Conservation (phyloP, 2,797 vertebrate species). For the Erethizon dorsatum region DNA sequence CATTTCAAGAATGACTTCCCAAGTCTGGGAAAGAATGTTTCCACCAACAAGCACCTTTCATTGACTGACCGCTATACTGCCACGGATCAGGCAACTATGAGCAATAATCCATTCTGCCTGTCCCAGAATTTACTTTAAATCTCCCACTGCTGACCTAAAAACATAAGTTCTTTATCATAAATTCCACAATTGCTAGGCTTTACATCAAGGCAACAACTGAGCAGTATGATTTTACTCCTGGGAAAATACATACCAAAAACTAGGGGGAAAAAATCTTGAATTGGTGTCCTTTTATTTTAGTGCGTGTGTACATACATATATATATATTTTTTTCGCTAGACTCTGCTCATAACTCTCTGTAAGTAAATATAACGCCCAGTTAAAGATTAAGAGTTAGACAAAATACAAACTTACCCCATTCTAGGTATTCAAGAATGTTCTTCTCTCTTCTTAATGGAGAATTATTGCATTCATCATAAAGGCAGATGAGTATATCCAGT, state of each 20-base stretch:
- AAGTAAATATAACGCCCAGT: background rate
- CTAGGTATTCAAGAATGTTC: constrained; percentile 97
- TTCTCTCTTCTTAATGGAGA: constrained; percentile 98
- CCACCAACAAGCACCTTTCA: constrained; percentile 64
- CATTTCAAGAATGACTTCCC: constrained; percentile 76
- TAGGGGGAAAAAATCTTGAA: background rate
- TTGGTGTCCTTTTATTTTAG: background rate
- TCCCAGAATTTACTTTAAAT: constrained; percentile 61
- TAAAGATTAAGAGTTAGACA: constrained; percentile 45
- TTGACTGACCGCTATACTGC: background rate
- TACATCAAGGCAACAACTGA: constrained; percentile 6
- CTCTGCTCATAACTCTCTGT: background rate
- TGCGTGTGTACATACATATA: no score
- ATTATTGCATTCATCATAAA: constrained; percentile 99
- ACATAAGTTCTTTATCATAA: constrained; percentile 54
- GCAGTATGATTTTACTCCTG: background rate
- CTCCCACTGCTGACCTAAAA: constrained; percentile 73
- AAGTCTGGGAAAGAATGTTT: constrained; percentile 67
- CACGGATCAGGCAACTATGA: background rate
- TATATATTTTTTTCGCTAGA: constrained; percentile 74
- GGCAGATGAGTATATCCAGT: constrained; percentile 98
- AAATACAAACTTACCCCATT: constrained; percentile 95
- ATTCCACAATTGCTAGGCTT: constrained; percentile 72
- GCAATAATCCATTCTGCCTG: constrained; percentile 49
- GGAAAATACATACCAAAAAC: constrained; percentile 39